Conservation (phyloP, 2,797 vertebrate genomes). For the Cygnus olor region DNA sequence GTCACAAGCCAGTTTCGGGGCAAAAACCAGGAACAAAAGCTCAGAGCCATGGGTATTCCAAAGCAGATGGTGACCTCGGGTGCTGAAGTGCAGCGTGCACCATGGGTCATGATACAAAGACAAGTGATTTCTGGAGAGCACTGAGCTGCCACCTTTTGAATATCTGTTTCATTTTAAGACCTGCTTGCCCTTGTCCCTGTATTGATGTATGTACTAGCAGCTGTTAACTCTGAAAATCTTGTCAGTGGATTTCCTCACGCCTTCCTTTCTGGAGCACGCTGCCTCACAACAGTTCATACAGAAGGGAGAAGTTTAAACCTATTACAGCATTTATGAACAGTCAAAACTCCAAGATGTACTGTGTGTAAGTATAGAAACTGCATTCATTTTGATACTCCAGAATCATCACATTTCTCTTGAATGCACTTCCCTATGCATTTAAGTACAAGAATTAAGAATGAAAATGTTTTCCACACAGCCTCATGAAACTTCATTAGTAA, state of each 20-base stretch:
- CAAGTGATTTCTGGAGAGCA: not conserved
- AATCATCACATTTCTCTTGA: not conserved
- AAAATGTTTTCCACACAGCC: not conserved
- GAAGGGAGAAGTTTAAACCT: not conserved
- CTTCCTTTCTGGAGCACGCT: not conserved
- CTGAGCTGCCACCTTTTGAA: not conserved
- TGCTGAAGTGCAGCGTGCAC: fast-evolving
- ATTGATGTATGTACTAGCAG: not conserved
- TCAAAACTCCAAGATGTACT: not conserved
- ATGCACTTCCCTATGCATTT: not conserved
- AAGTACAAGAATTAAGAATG: not conserved
- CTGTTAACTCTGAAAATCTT: not conserved
- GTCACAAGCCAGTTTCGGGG: not conserved
- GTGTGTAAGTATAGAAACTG: not conserved
- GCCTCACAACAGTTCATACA: not conserved
- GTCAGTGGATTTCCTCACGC: not conserved
- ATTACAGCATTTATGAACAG: not conserved
- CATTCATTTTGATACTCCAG: not conserved
- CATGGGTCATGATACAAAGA: fast-evolving
- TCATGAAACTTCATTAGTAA: not conserved
- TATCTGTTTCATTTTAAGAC: not conserved
- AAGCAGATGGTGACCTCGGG: not conserved
- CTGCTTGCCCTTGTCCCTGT: not conserved
- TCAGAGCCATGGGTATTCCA: not conserved
- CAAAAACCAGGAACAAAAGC: not conserved